Conservation (phyloP, 2,113 vertebrate species). For the Haemorhous mexicanus region DNA sequence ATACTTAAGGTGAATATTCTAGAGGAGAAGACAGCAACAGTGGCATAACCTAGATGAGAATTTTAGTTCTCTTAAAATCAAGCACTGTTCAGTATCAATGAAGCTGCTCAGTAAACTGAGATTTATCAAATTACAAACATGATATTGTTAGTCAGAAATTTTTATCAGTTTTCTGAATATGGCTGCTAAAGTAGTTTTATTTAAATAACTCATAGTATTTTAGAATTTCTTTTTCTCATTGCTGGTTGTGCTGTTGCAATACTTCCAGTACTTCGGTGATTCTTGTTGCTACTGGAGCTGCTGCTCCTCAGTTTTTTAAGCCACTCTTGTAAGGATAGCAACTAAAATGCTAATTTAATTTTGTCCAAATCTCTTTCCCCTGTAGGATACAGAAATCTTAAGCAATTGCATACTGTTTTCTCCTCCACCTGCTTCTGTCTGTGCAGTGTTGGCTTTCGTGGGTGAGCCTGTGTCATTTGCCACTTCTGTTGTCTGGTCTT, state of each 20-base stretch:
- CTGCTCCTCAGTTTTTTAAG: not conserved
- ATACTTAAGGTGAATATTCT: not conserved
- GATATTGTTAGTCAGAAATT: not conserved
- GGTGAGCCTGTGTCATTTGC: not conserved
- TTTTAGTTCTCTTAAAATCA: not conserved
- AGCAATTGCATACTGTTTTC: not conserved
- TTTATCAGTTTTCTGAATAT: not conserved
- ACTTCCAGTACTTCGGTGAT: not conserved
- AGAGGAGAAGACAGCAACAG: not conserved
- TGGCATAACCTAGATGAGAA: not conserved
- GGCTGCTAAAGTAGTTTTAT: not conserved
- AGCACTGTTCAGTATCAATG: not conserved
- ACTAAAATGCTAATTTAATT: not conserved
- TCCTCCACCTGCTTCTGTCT: not conserved
- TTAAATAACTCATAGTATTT: not conserved
- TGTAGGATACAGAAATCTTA: not conserved
- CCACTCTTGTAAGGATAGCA: not conserved
- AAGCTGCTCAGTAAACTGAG: not conserved
- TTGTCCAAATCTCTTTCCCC: not conserved
- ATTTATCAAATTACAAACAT: not conserved
- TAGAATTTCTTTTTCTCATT: not conserved
- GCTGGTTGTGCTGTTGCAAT: slow-evolving; percentile 21
- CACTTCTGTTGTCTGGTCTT: not conserved
- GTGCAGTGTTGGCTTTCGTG: not conserved
- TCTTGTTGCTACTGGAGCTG: slow-evolving; percentile 2